phyloP scores from a whole-genome alignment of 1,140 invertebrate species.

The Eumeta japonica region DNA sequence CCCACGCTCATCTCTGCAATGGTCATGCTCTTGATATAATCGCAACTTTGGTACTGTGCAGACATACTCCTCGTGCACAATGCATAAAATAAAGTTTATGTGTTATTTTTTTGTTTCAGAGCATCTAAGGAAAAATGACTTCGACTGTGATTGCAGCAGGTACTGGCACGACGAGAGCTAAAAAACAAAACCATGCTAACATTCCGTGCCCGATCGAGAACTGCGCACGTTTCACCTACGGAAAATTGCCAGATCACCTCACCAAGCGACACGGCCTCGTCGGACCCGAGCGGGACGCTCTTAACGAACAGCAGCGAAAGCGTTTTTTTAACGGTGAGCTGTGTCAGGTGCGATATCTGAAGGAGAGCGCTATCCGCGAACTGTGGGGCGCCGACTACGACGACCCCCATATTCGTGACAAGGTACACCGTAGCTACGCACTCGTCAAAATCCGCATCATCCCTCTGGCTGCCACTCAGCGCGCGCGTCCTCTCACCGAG shows the following conservation, averaged over 20 bases:
- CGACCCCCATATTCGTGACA: constrained; percentile 47
- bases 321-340: constrained; percentile 56
- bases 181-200: constrained; percentile 57
- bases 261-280: constrained; percentile 53
- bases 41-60: no score
- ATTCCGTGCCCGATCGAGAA: constrained; percentile 56
- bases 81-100: not conserved
- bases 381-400: constrained; percentile 55
- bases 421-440: constrained; percentile 53
- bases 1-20: no score
- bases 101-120: constrained; percentile 25
- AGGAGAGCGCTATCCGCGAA: constrained; percentile 53
- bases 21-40: no score
- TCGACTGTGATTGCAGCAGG: constrained; percentile 27
- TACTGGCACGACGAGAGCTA: no score
- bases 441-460: constrained; percentile 56
- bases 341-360: constrained; percentile 52
- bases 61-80: no score
- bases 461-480: constrained; percentile 47
- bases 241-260: constrained; percentile 53
- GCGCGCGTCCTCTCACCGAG: constrained; percentile 48
- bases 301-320: constrained; percentile 55
- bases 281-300: constrained; percentile 47
- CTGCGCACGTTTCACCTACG: constrained; percentile 54
- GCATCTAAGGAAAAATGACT: constrained; percentile 26